Conservation (phyloP, 2,797 vertebrate genomes). For the Rhadinocentrus ornatus region DNA sequence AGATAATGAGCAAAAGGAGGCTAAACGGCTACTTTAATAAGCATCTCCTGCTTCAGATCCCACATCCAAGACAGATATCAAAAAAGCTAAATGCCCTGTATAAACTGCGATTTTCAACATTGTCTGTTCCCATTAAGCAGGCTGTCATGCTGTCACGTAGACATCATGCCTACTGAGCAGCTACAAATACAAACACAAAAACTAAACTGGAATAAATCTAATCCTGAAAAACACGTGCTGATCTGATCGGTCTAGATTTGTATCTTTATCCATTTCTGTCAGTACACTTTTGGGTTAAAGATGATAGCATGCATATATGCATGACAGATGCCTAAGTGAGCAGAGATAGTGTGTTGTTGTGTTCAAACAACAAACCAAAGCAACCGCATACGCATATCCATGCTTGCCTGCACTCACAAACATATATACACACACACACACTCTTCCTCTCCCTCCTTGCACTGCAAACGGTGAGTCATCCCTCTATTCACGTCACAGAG, state of each 20-base stretch:
- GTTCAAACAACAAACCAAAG: constrained; percentile 44
- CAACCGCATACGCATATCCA: constrained; percentile 37
- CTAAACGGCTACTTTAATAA: constrained; percentile 56
- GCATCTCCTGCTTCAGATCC: constrained; percentile 8
- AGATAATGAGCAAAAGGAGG: constrained; percentile 28
- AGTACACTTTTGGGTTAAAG: constrained; percentile 57
- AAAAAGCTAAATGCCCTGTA: constrained; percentile 37
- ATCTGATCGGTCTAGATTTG: constrained; percentile 35
- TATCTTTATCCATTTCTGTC: constrained; percentile 24
- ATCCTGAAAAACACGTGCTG: constrained; percentile 16
- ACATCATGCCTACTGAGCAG: constrained; percentile 67
- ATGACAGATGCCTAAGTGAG: constrained; percentile 34
- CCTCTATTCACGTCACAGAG: constrained; percentile 84
- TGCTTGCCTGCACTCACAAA: constrained; percentile 22
- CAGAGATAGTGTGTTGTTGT: constrained; percentile 23
- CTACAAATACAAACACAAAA: constrained; percentile 77
- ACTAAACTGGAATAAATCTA: constrained; percentile 43
- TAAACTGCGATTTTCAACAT: constrained; percentile 52
- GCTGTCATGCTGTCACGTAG: constrained; percentile 53
- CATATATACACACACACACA: constrained; percentile 36
- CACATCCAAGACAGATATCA: constrained; percentile 35
- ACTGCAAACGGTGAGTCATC: constrained; percentile 84
- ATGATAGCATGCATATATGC: constrained; percentile 44
- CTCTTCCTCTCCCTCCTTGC: constrained; percentile 64
- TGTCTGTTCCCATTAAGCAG: constrained; percentile 62